These are phyloP conservation scores for Hymenopus coronatus DNA, from an alignment of 2,888 invertebrate genomes.

Conservation along the genomic window DNA sequence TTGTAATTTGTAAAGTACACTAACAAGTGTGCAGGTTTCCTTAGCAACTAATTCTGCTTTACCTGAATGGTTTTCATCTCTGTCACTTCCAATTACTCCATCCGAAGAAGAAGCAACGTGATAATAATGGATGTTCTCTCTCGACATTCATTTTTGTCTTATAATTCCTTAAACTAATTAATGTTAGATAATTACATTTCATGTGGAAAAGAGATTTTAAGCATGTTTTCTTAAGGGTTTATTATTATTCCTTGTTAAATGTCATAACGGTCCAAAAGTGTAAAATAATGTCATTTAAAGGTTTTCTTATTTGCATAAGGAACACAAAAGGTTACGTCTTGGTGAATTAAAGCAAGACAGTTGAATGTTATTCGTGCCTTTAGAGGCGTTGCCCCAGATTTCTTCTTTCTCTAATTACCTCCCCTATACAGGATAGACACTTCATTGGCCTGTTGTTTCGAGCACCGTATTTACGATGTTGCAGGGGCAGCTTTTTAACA, in stretches of 20 bases:
- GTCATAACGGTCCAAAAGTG: neutral
- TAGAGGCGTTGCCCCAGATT: too few species aligned
- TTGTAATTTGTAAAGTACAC: constrained; percentile 6
- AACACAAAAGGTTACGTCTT: neutral
- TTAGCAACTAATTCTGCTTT: neutral
- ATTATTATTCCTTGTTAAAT: neutral
- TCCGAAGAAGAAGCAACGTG: neutral
- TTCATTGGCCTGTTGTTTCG: too few species aligned
- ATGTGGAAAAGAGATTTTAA: constrained; percentile 10
- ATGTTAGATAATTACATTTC: neutral
- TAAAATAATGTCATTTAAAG: neutral
- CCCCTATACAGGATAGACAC: too few species aligned
- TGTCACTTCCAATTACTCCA: neutral
- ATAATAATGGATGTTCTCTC: neutral
- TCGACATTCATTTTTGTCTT: neutral
- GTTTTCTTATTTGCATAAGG: neutral
- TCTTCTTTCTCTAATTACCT: too few species aligned
- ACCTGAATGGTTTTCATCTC: neutral
- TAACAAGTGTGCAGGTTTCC: constrained; percentile 6
- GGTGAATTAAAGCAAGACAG: neutral
- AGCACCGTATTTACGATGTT: too few species aligned
- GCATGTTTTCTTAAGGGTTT: constrained; percentile 1
- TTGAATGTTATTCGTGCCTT: too few species aligned
- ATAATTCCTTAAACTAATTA: constrained; percentile 17
- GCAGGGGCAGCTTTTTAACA: too few species aligned